A percentile compares a stretch with the other conserved stretches of the same genome.
phyloP scores from a whole-genome alignment of 2,113 vertebrate species.

The Porphyrio hochstetteri region DNA sequence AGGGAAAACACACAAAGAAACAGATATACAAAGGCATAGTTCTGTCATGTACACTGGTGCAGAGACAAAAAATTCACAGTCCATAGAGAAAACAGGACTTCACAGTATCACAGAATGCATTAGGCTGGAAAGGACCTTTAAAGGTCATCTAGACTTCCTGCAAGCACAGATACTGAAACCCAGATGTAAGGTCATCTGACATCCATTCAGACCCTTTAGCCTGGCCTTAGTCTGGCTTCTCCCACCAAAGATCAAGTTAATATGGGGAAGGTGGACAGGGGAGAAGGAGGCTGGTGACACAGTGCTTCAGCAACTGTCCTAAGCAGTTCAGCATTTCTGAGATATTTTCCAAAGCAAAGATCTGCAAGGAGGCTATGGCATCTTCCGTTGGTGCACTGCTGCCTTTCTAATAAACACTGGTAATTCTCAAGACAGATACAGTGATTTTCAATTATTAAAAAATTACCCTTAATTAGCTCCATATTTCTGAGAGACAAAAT shows the following conservation, averaged over 20 bases:
- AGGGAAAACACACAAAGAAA: background rate
- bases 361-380: background rate
- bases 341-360: background rate
- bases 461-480: background rate
- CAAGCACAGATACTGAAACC: background rate
- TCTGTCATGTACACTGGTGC: background rate
- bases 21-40: background rate
- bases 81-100: background rate
- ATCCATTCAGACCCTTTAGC: background rate
- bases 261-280: background rate
- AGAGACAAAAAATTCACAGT: background rate
- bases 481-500: background rate
- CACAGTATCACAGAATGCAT: too few species aligned
- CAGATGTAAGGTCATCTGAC: background rate
- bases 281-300: background rate
- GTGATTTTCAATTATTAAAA: background rate
- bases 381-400: accelerated
- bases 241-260: background rate
- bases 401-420: background rate
- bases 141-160: background rate
- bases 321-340: background rate
- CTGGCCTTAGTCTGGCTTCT: background rate
- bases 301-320: background rate
- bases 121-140: too few species aligned
- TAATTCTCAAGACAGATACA: background rate